These are phyloP conservation scores for Eulemur macaco DNA, from an alignment of 2,113 vertebrate species.

Conservation along the genomic window DNA sequence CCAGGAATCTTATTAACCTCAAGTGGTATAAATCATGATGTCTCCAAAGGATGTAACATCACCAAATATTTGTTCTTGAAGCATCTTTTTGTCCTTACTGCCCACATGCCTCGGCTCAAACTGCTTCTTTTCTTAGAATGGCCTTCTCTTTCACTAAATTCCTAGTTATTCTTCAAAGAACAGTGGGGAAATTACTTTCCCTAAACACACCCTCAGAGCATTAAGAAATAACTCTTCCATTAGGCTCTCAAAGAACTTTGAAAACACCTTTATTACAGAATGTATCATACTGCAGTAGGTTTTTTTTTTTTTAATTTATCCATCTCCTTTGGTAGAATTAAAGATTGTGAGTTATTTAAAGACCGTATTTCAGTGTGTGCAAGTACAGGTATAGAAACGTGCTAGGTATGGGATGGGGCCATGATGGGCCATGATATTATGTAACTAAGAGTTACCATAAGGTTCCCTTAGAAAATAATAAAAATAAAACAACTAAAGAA, in stretches of 20 bases:
- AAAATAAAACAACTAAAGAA: no score
- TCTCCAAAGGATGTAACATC: background rate
- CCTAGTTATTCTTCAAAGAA: background rate
- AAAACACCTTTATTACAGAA: constrained; percentile 1
- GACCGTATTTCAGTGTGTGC: background rate
- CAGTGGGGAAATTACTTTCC: constrained; percentile 1
- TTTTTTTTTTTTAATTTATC: background rate
- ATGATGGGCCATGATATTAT: background rate
- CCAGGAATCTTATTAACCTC: background rate
- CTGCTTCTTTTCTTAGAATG: constrained; percentile 4
- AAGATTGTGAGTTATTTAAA: constrained; percentile 38
- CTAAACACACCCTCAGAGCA: background rate
- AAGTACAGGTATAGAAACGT: background rate
- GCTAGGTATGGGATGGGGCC: background rate
- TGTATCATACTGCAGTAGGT: background rate
- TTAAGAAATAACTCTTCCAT: background rate
- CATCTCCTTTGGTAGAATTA: background rate
- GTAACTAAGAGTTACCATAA: constrained; percentile 18
- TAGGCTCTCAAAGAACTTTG: background rate
- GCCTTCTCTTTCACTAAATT: background rate
- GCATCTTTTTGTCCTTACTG: background rate
- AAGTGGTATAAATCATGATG: background rate
- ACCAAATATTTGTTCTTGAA: background rate
- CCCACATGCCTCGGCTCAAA: background rate
- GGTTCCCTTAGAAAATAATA: no score